Conservation (phyloP, 2,797 vertebrate genomes). For the Typhlichthys subterraneus region DNA sequence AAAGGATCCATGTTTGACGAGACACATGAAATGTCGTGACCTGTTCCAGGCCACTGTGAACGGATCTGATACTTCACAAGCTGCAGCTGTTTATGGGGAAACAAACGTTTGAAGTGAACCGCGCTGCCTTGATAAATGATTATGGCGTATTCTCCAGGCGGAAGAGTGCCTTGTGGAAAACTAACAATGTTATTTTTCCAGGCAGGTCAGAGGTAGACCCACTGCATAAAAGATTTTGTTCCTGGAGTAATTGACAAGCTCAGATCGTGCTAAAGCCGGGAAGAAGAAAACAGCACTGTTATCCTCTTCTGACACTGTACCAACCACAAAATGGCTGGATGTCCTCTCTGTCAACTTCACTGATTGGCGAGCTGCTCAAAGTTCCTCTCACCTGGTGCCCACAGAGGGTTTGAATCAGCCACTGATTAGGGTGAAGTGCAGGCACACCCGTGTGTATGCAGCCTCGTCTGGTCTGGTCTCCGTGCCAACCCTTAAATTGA, state of each 20-base stretch:
- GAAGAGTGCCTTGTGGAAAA: background rate
- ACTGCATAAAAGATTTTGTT: slow-evolving; percentile 34
- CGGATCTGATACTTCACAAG: background rate
- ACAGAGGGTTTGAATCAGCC: slow-evolving; percentile 63
- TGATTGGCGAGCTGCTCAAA: slow-evolving; percentile 63
- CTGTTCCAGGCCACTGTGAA: background rate
- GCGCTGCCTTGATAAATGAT: background rate
- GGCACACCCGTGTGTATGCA: slow-evolving; percentile 52
- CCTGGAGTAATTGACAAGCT: slow-evolving; percentile 22
- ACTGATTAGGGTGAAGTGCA: slow-evolving; percentile 72
- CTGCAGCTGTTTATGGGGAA: background rate
- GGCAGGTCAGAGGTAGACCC: slow-evolving; percentile 7
- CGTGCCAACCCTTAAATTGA: slow-evolving; percentile 62
- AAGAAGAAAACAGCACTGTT: slow-evolving; percentile 61
- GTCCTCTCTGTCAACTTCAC: slow-evolving; percentile 47
- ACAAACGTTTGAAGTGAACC: background rate
- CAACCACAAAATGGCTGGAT: slow-evolving; percentile 53
- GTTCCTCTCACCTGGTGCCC: slow-evolving; percentile 58
- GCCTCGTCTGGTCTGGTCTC: slow-evolving; percentile 45
- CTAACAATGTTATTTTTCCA: background rate
- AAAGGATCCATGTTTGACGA: too few species aligned
- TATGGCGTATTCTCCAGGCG: background rate
- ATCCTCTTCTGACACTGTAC: slow-evolving; percentile 57
- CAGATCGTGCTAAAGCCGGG: slow-evolving; percentile 12
- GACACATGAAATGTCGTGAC: background rate